phyloP scores from a whole-genome alignment of 2,113 vertebrate genomes.

The Arvicanthis niloticus region DNA sequence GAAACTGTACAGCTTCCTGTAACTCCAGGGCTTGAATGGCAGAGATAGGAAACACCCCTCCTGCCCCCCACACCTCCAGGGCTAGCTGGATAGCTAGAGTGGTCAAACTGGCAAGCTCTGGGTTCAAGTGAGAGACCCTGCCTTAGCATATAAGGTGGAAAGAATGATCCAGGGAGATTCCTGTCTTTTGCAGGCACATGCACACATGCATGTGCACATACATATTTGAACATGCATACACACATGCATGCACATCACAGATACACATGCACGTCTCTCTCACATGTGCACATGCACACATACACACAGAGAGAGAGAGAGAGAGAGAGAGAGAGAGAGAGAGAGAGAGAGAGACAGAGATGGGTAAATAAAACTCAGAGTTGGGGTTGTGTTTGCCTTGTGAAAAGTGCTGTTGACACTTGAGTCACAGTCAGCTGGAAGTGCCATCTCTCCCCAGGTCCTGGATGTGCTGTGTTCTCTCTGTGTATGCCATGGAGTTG shows the following conservation, averaged over 20 bases:
- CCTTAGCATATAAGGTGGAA: not conserved
- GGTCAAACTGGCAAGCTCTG: not conserved
- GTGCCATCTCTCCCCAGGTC: slow-evolving; percentile 86
- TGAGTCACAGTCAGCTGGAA: not conserved
- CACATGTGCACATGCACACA: not conserved
- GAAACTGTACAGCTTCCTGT: not conserved
- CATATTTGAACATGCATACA: not conserved
- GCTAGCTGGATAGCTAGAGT: not conserved
- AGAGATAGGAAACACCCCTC: not conserved
- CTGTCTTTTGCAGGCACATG: not conserved
- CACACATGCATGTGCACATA: not conserved
- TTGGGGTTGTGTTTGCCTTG: not conserved
- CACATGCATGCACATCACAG: not conserved
- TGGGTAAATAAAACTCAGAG: not conserved
- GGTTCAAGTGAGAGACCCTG: not conserved
- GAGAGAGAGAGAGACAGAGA: not conserved
- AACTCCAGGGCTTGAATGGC: not conserved
- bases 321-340: not conserved
- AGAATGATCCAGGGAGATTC: too few relatives aligned
- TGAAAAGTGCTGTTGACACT: rapidly evolving
- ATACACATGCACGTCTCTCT: not conserved
- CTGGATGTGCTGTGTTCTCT: slow-evolving; percentile 97
- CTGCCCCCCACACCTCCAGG: too few relatives aligned
- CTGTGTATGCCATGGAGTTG: slow-evolving; percentile 97
- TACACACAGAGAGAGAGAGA: not conserved